Base-by-base conservation (phyloP, 2,113 vertebrate species). In the Prinia subflava region DNA sequence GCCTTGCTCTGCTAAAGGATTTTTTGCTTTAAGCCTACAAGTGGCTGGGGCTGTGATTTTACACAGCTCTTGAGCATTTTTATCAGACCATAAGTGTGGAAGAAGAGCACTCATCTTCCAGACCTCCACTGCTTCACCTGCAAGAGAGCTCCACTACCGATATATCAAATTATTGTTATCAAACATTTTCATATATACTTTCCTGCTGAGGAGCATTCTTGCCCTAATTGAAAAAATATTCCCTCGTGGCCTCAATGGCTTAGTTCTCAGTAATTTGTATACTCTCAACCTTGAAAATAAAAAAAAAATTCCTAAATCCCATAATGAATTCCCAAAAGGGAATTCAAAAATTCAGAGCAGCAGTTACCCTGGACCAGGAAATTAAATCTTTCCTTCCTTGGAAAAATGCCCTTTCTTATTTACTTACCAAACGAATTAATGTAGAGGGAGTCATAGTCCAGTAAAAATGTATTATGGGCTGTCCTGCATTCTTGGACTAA, bases 361-460 rank as follows among this genome's bases (percentile, higher is more conserved):
- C 25, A 67, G 44, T 56, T 69, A 39, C 24, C 4, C 15, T 64
- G 22, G 17, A 18, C n/a, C 30, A 79, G 65, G 31, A 85, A 55
- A 71, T 37, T 67, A 33, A 67, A 3, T 27, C 21, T 65, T 80
- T 79, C 33, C 25, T 74, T 60, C 24, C 17, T 60, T 79, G 56
- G 73, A 91, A 84, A 79, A 87, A 89, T 0, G 0, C 46, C 57
- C 56, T 82, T 78, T 91, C 11, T 71, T 92, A 64, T 92, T 93
- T 87, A 89, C 74, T 24, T 63, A 84, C 11, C 62, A 94, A 90
- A 89, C n/a, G 83, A 81, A 87, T 87, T 44, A 91, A 89, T 42
- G 42, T 18, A 49, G 30, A 55, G 9, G 67, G 53, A 96, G 59
- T 37, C 44, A 91, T 49, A 53, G n/a, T 62, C 65, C 50, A 57